Conservation (phyloP, 2,797 vertebrate genomes). For the Thaleichthys pacificus region DNA sequence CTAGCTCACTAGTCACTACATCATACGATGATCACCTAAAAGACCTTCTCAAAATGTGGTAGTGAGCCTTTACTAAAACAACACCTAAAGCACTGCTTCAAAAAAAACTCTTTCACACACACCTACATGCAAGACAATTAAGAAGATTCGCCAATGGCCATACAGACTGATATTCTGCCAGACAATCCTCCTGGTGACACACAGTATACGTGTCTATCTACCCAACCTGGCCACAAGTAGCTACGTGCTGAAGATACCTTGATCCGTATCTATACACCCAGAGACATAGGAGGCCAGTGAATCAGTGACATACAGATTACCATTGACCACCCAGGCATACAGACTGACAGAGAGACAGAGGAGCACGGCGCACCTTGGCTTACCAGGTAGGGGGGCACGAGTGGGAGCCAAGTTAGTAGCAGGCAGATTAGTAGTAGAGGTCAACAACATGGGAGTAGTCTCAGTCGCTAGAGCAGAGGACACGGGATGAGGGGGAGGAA, state of each 20-base stretch:
- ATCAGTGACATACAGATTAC: neutral
- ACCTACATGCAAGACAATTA: too few relatives aligned
- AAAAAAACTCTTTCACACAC: too few relatives aligned
- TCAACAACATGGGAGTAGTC: constrained; percentile 14
- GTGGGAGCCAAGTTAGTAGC: constrained; percentile 38
- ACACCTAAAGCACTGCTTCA: too few relatives aligned
- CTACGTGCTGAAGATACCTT: neutral
- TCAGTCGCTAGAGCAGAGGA: constrained; percentile 17
- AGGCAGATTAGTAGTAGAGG: constrained; percentile 40
- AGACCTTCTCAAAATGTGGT: too few relatives aligned
- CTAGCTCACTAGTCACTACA: too few relatives aligned
- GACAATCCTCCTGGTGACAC: too few relatives aligned
- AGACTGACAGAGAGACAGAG: neutral
- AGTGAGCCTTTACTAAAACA: too few relatives aligned
- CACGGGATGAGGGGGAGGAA: constrained; percentile 16
- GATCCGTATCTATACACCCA: constrained; percentile 1
- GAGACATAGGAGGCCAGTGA: neutral
- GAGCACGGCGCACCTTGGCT: constrained; percentile 15
- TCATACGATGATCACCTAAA: too few relatives aligned
- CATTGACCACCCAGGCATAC: neutral
- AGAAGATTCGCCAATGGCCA: too few relatives aligned
- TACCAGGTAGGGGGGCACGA: constrained; percentile 42
- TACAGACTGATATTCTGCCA: too few relatives aligned
- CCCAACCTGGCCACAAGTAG: neutral
- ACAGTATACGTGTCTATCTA: neutral